phyloP scores from a whole-genome alignment of 2,113 vertebrate species.

The Perognathus longimembris region DNA sequence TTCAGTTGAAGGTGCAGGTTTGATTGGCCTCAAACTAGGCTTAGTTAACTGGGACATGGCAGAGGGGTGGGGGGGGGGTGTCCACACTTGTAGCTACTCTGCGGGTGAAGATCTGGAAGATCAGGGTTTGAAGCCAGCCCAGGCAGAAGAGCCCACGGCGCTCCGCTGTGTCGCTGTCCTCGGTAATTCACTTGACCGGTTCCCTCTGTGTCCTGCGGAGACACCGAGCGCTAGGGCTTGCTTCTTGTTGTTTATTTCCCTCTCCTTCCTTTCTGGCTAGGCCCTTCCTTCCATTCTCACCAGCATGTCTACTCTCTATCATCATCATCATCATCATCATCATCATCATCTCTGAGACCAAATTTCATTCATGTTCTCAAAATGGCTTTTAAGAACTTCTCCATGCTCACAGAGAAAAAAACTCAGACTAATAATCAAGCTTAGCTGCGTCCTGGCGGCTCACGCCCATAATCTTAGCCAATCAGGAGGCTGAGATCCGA shows the following conservation, averaged over 20 bases:
- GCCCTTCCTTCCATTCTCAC: neutral
- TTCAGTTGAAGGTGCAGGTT: neutral
- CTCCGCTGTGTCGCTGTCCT: too few relatives aligned
- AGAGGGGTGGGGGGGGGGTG: too few relatives aligned
- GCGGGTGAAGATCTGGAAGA: too few relatives aligned
- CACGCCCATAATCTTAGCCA: too few relatives aligned
- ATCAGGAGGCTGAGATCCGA: too few relatives aligned
- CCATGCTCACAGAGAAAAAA: neutral
- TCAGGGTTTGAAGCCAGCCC: too few relatives aligned
- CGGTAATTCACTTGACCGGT: neutral
- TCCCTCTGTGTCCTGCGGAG: neutral
- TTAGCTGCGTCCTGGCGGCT: neutral
- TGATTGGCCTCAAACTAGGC: neutral
- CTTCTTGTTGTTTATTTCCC: neutral
- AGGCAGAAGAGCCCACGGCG: too few relatives aligned
- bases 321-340: too few relatives aligned
- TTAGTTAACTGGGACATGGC: too few relatives aligned
- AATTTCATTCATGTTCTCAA: conserved; percentile 32
- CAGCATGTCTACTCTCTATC: neutral
- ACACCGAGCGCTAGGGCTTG: neutral
- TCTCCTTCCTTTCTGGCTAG: neutral
- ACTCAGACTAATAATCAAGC: too few relatives aligned
- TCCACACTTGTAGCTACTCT: too few relatives aligned
- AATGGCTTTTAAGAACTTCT: neutral
- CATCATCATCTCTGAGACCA: neutral